These are phyloP conservation scores for Chamaea fasciata DNA, from an alignment of 2,113 vertebrate species.

Conservation along the genomic window DNA sequence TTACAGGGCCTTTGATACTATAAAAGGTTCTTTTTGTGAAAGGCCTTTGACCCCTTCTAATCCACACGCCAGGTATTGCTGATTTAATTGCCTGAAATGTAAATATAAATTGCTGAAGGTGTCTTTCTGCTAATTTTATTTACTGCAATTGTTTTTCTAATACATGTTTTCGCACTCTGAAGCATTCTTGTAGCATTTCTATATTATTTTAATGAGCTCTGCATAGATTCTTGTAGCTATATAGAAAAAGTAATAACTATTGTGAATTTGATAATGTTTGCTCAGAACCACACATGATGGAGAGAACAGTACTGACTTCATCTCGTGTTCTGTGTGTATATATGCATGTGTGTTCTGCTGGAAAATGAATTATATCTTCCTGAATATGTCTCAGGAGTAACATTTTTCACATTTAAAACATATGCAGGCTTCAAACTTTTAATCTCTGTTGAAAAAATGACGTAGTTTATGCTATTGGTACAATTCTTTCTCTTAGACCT, in stretches of 20 bases:
- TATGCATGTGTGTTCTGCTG: background rate
- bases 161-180: background rate
- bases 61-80: constrained; percentile 45
- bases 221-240: constrained; percentile 34
- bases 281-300: background rate
- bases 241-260: background rate
- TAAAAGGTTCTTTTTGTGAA: constrained; percentile 36
- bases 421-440: constrained; percentile 39
- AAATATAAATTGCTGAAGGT: constrained; percentile 60
- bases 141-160: constrained; percentile 11
- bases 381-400: constrained; percentile 39
- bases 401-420: constrained; percentile 58
- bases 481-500: background rate
- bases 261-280: constrained; percentile 24
- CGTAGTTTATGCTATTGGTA: background rate
- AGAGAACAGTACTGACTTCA: background rate
- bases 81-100: constrained; percentile 61
- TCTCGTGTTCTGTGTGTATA: background rate
- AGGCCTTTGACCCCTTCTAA: constrained; percentile 48
- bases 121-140: constrained; percentile 30
- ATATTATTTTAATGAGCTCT: constrained; percentile 27
- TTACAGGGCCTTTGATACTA: constrained; percentile 40
- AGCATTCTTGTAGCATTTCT: background rate
- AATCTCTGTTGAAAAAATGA: constrained; percentile 20
- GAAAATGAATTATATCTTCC: constrained; percentile 57